These are phyloP conservation scores for Porites rus DNA, from an alignment of 92 coral and sea anemone species.

Conservation along the genomic window DNA sequence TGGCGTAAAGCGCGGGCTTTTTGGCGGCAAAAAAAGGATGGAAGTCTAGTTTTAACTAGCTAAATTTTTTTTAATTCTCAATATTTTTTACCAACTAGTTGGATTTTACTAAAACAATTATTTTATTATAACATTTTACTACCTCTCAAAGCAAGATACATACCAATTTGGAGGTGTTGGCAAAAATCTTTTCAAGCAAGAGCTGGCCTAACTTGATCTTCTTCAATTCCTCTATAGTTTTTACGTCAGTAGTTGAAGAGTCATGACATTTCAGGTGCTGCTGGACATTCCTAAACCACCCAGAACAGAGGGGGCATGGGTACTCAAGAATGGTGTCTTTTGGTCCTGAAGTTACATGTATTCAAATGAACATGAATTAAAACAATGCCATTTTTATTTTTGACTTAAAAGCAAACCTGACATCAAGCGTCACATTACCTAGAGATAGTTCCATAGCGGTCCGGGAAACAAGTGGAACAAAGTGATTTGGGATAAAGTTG, in stretches of 20 bases:
- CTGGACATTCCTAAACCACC: not conserved
- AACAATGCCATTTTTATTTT: no score
- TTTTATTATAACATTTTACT: no score
- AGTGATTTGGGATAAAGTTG: not conserved
- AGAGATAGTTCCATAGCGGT: not conserved
- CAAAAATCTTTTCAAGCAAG: not conserved
- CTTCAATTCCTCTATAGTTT: not conserved
- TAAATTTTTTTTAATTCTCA: no score
- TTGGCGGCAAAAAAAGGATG: no score
- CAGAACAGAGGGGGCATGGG: not conserved
- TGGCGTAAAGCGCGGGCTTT: no score
- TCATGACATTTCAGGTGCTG: not conserved
- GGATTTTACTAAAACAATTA: no score
- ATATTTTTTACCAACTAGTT: no score
- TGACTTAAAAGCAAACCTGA: no score
- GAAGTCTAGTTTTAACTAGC: no score
- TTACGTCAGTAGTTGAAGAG: not conserved
- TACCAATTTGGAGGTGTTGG: not conserved
- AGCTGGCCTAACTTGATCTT: not conserved
- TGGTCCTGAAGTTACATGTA: not conserved
- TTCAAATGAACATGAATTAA: no score
- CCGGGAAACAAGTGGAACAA: not conserved
- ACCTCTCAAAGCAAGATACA: not conserved
- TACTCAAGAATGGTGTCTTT: not conserved
- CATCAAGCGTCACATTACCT: not conserved